Evolutionary conservation across 2,888 invertebrate species (phyloP).

Genomic region (Kryphioiulus occultus): DNA sequence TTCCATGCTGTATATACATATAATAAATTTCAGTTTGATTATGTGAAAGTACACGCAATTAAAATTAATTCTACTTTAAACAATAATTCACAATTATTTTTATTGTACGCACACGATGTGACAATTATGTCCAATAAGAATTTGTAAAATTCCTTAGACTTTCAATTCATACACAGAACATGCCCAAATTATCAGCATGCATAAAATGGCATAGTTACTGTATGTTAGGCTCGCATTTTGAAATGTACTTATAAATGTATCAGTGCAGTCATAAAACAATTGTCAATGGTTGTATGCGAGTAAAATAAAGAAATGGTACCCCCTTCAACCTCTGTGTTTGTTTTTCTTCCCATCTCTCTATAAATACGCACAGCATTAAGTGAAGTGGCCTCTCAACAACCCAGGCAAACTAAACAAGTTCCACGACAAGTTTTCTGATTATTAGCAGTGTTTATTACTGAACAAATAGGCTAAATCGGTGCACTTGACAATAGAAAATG

Average conservation of each 20-base stretch:
- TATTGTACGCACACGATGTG: too few species aligned
- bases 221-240: neutral
- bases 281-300: neutral
- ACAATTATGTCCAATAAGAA: too few species aligned
- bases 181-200: neutral
- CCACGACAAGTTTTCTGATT: too few species aligned
- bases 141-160: too few species aligned
- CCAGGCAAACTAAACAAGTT: neutral
- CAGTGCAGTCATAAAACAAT: neutral
- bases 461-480: neutral
- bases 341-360: neutral
- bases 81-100: too few species aligned
- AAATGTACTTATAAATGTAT: neutral
- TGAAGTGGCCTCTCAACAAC: neutral
- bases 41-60: too few species aligned
- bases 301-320: neutral
- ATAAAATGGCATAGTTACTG: neutral
- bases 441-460: neutral
- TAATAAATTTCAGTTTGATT: too few species aligned
- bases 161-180: too few species aligned
- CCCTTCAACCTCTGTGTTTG: neutral
- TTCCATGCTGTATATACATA: too few species aligned
- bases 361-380: neutral
- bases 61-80: too few species aligned
- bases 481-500: neutral